Evolutionary conservation across 2,888 invertebrate genomes (phyloP), one percentile per base, ranked within the genome.

Genomic region (Harpalus rufipes): DNA sequence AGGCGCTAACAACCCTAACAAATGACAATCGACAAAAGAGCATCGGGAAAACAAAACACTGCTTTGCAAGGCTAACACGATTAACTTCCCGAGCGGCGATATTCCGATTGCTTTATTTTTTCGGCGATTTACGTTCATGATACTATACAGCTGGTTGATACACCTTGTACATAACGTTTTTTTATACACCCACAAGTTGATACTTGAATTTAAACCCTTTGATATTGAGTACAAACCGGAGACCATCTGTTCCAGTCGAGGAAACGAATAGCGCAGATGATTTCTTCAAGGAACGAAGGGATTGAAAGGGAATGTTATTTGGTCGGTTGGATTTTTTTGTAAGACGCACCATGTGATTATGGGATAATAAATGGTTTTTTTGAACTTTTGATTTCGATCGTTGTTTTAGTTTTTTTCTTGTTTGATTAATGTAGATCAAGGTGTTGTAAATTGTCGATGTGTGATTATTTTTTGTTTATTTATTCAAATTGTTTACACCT

Each of bases 361-460:
- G n/a, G 25, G 12, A 58, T 82, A 72, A 82, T 58, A 72, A 82
- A 82, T 82, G 82, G 82, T 82, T 51, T 82, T 82, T 82, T 82
- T 82, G 82, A 82, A 82, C 82, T 82, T 51, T 51, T 82, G 82
- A 82, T 82, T 82, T 82, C 10, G 72, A 56, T 72, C 56, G 56
- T 14, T 74, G 44, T 78, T 78, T 58, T 78, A 58, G 7, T 41
- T 51, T 76, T 76, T 74, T 76, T 76, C 14, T 10, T 72, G 14
- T 39, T 51, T 76, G 78, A 78, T 78, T 78, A 78, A 78, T 78
- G 56, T 58, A 12, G 72, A 18, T 6, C 7, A 78, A 78, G 78
- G 78, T 78, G 78, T 10, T 58, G 51, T 12, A 74, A 74, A 51
- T 74, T 74, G 51, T 74, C 25, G 21, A 32, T 32, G 32, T 32